phyloP scores from a whole-genome alignment of 2,113 vertebrate genomes.

The Catagonus wagneri region DNA sequence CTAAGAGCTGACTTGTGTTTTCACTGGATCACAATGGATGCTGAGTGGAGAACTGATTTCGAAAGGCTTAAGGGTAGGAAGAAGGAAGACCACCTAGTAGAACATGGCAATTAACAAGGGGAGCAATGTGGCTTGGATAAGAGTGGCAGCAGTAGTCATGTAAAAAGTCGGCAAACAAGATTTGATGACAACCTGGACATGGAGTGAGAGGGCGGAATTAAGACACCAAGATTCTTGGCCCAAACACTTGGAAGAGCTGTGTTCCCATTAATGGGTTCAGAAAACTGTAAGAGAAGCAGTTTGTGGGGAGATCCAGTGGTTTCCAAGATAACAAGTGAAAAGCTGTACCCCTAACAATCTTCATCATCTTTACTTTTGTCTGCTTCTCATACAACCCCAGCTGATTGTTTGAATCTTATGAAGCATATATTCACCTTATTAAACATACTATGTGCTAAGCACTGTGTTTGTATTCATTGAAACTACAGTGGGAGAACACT shows the following conservation, averaged over 20 bases:
- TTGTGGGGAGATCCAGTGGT: not conserved
- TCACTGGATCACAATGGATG: not conserved
- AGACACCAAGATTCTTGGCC: not conserved
- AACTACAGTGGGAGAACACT: not conserved
- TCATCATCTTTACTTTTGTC: not conserved
- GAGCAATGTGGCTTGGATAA: not conserved
- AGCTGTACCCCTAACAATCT: not conserved
- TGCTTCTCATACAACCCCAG: not conserved
- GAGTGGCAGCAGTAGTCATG: not conserved
- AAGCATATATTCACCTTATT: not conserved
- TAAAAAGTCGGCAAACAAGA: not conserved
- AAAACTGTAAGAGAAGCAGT: not conserved
- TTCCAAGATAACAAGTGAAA: not conserved
- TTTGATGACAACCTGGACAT: not conserved
- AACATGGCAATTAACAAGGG: not conserved
- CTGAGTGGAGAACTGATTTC: not conserved
- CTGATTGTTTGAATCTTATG: conserved; percentile 29
- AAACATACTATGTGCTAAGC: not conserved
- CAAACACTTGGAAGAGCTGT: not conserved
- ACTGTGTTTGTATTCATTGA: not conserved
- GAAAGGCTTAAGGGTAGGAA: not conserved
- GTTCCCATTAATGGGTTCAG: not conserved
- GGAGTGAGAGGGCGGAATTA: not conserved
- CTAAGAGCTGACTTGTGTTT: not conserved
- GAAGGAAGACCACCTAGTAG: not conserved